Percentiles rank a stretch among this genome's conserved stretches.
phyloP scores from a whole-genome alignment of 2,888 invertebrate genomes.

The Diogma glabrata region DNA sequence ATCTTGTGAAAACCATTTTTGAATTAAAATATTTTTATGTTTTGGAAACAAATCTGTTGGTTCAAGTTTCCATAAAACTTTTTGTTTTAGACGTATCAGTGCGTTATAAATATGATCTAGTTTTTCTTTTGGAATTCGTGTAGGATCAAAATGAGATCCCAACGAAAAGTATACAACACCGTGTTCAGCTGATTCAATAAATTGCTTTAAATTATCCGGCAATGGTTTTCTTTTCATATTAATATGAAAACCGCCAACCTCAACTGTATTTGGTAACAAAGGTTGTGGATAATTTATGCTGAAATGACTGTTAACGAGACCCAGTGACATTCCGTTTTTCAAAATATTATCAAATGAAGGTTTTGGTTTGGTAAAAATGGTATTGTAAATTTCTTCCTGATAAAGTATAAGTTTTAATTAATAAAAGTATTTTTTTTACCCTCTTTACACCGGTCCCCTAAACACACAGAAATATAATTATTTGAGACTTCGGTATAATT shows the following conservation, averaged over 20 bases:
- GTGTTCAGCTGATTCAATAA: slow-evolving; percentile 25
- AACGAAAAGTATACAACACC: slow-evolving; percentile 31
- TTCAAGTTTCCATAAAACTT: slow-evolving; percentile 38
- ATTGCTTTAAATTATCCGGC: slow-evolving; percentile 26
- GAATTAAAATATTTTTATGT: slow-evolving; percentile 30
- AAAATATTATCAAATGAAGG: slow-evolving; percentile 23
- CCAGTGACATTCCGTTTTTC: slow-evolving; percentile 24
- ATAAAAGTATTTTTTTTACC: too few relatives aligned
- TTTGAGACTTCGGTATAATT: too few relatives aligned
- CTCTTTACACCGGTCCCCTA: too few relatives aligned
- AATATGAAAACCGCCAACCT: slow-evolving; percentile 36
- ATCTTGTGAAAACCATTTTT: slow-evolving; percentile 38
- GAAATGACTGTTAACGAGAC: slow-evolving; percentile 32
- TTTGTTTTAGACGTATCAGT: slow-evolving; percentile 27
- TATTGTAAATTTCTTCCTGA: slow-evolving; percentile 23
- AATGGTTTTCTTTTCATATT: slow-evolving; percentile 27
- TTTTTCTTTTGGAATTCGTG: slow-evolving; percentile 11
- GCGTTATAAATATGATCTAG: slow-evolving; percentile 9
- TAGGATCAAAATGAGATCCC: slow-evolving; percentile 21
- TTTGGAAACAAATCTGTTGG: slow-evolving; percentile 27
- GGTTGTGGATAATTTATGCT: slow-evolving; percentile 30
- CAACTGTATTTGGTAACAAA: slow-evolving; percentile 35
- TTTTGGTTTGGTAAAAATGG: slow-evolving; percentile 27
- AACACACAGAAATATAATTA: too few relatives aligned
- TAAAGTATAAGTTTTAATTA: too few relatives aligned